Percentiles rank a stretch among this genome's conserved stretches.
phyloP scores from a whole-genome alignment of 2,888 invertebrate species.

The Netelia fuscicornis region DNA sequence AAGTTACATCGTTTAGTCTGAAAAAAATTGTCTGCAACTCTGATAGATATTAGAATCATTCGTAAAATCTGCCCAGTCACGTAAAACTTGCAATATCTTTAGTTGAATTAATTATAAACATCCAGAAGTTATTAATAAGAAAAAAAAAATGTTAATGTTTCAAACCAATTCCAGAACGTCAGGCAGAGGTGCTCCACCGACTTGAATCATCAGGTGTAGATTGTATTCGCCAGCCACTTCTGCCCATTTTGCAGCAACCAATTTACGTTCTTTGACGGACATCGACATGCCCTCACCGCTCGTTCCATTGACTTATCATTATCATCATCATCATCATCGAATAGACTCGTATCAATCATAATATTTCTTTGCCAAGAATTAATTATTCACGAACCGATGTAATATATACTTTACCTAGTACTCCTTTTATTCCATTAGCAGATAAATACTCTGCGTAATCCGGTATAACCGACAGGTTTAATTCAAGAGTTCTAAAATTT shows the following conservation, averaged over 20 bases:
- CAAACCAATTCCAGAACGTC: slow-evolving; percentile 89
- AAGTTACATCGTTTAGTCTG: neutral
- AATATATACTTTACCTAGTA: slow-evolving; percentile 87
- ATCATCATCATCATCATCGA: neutral
- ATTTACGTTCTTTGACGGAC: slow-evolving; percentile 89
- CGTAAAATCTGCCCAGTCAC: no score
- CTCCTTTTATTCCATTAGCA: slow-evolving; percentile 87
- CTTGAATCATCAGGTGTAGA: slow-evolving; percentile 89
- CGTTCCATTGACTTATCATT: slow-evolving; percentile 90
- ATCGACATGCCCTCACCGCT: slow-evolving; percentile 91
- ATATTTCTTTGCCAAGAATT: slow-evolving; percentile 1
- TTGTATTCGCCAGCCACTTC: slow-evolving; percentile 86
- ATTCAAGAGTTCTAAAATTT: slow-evolving; percentile 42
- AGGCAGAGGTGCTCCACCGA: slow-evolving; percentile 89
- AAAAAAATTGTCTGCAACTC: no score
- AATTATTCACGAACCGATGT: slow-evolving; percentile 12
- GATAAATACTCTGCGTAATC: slow-evolving; percentile 89
- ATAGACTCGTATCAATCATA: slow-evolving; percentile 27
- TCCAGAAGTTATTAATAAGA: neutral
- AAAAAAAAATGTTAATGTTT: slow-evolving; percentile 35
- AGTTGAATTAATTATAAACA: neutral
- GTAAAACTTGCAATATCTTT: no score
- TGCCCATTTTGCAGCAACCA: slow-evolving; percentile 88
- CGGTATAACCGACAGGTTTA: slow-evolving; percentile 85
- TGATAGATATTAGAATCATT: no score